phyloP scores from a whole-genome alignment of 1,140 invertebrate genomes.

The Lysiphlebus fabarum region DNA sequence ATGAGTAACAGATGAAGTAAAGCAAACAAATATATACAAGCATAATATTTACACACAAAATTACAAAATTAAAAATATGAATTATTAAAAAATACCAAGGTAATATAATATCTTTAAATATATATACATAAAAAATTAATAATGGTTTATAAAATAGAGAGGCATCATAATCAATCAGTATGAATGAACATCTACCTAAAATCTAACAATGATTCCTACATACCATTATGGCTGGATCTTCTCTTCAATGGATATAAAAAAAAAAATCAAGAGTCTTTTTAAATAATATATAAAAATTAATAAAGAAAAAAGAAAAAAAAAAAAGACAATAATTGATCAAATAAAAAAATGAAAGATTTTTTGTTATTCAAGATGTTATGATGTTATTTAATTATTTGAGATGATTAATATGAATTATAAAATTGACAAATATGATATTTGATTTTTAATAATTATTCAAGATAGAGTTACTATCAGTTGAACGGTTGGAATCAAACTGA shows the following conservation, averaged over 20 bases:
- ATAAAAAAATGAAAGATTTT: too few relatives aligned
- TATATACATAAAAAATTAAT: too few relatives aligned
- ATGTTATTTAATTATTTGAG: not conserved
- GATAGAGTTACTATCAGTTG: constrained; percentile 36
- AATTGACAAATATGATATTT: constrained; percentile 3
- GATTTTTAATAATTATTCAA: constrained; percentile 1
- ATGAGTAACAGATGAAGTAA: too few relatives aligned
- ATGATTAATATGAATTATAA: not conserved
- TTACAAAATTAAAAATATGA: too few relatives aligned
- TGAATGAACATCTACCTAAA: constrained; percentile 33
- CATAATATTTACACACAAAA: constrained; percentile 5
- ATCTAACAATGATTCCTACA: constrained; percentile 36
- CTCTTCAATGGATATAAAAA: not conserved
- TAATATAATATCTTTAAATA: too few relatives aligned
- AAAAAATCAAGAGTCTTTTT: too few relatives aligned
- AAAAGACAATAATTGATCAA: too few relatives aligned
- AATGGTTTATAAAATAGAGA: constrained; percentile 42
- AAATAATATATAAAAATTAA: too few relatives aligned
- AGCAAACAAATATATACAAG: too few relatives aligned
- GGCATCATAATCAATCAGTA: constrained; percentile 52
- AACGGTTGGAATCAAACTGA: constrained; percentile 47
- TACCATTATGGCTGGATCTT: constrained; percentile 38
- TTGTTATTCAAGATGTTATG: too few relatives aligned
- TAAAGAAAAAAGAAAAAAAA: too few relatives aligned
- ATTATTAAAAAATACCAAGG: too few relatives aligned